Evolutionary conservation across 2,888 invertebrate species (phyloP).

Genomic region (Epinotia ramella): DNA sequence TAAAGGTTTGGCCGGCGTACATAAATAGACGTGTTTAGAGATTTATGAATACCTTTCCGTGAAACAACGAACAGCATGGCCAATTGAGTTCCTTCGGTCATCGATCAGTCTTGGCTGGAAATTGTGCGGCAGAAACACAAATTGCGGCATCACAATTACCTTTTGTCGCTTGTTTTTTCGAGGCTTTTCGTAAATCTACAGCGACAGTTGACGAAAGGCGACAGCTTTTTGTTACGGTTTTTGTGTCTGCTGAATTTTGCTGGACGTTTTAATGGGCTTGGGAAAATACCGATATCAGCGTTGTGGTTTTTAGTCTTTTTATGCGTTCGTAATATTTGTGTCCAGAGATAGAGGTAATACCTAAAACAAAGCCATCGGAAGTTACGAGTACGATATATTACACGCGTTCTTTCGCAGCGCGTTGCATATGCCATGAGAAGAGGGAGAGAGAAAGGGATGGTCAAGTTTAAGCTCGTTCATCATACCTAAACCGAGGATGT

Average conservation of each 20-base stretch:
- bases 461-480: too few relatives aligned
- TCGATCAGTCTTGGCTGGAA: constrained; percentile 53
- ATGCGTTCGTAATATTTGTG: too few relatives aligned
- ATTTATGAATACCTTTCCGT: background rate
- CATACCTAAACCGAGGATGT: too few relatives aligned
- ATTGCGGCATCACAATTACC: constrained; percentile 37
- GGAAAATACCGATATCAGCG: constrained; percentile 1
- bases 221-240: constrained; percentile 22
- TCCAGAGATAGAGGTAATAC: too few relatives aligned
- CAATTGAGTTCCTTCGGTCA: constrained; percentile 53
- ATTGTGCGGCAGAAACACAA: constrained; percentile 47
- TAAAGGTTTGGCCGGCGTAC: constrained; percentile 32
- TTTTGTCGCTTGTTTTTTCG: constrained; percentile 31
- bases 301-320: too few relatives aligned
- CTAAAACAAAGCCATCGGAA: too few relatives aligned
- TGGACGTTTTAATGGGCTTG: constrained; percentile 13
- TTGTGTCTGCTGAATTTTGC: constrained; percentile 1
- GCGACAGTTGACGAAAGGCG: constrained; percentile 32
- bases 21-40: constrained; percentile 4
- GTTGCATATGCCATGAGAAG: too few relatives aligned
- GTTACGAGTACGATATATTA: too few relatives aligned
- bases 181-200: constrained; percentile 28
- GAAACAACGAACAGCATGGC: constrained; percentile 1
- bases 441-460: too few relatives aligned
- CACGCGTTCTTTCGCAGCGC: too few relatives aligned